These are phyloP conservation scores for Heliconius hortense DNA, from an alignment of 2,888 invertebrate genomes.

Conservation along the genomic window DNA sequence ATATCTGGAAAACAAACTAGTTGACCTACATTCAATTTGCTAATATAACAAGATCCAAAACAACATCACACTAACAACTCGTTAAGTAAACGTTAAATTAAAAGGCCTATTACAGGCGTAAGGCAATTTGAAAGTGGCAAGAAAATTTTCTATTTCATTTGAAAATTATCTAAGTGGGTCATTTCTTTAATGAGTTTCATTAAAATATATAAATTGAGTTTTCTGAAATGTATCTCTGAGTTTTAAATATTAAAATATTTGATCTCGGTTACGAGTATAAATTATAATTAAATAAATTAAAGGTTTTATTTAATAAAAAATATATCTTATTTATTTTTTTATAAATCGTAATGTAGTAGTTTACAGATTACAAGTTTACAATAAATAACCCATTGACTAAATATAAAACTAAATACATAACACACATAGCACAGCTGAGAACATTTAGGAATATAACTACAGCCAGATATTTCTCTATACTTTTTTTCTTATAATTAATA, in stretches of 20 bases:
- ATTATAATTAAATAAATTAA: neutral
- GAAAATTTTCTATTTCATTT: conserved; percentile 32
- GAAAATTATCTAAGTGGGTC: conserved; percentile 18
- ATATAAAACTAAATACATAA: neutral
- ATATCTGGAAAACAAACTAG: conserved; percentile 23
- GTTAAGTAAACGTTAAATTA: conserved; percentile 29
- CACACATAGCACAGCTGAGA: neutral
- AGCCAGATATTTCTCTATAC: too few relatives aligned
- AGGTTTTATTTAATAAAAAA: neutral
- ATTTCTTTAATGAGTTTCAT: conserved; percentile 20
- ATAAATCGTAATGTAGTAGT: neutral
- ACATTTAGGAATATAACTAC: neutral
- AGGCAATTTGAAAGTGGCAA: conserved; percentile 29
- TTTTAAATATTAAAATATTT: neutral
- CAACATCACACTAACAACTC: conserved; percentile 31
- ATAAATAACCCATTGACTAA: too few relatives aligned
- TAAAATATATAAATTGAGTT: conserved; percentile 21
- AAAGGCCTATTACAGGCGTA: conserved; percentile 29
- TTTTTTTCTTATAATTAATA: neutral
- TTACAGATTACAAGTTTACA: neutral
- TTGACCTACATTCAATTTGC: conserved; percentile 30
- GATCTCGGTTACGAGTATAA: neutral
- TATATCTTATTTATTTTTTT: too few relatives aligned
- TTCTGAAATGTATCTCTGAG: neutral
- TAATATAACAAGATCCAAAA: conserved; percentile 30